These are phyloP conservation scores for Drosophila gaucha DNA, from an alignment of 2,888 invertebrate species.

Conservation along the genomic window DNA sequence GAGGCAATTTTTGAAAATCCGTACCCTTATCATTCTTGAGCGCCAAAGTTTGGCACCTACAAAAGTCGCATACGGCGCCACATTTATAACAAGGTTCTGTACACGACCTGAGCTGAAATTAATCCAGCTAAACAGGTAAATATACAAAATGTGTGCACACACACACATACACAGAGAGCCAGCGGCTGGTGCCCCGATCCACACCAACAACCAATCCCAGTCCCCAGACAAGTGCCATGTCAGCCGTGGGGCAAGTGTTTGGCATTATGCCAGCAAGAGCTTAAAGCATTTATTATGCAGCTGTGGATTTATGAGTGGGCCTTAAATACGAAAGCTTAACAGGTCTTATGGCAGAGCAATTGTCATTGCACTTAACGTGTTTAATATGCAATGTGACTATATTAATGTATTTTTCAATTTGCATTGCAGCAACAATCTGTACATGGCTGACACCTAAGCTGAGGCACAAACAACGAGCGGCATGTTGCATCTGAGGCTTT, in stretches of 20 bases:
- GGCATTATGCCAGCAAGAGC: conserved; percentile 56
- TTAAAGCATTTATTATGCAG: conserved; percentile 59
- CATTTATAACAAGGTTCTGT: conserved; percentile 35
- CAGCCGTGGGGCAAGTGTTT: conserved; percentile 46
- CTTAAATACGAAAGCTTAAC: conserved; percentile 32
- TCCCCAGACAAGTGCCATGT: conserved; percentile 43
- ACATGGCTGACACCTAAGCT: conserved; percentile 26
- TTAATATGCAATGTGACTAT: neutral
- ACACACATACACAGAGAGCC: conserved; percentile 8
- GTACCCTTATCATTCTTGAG: conserved; percentile 7
- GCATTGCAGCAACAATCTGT: conserved; percentile 29
- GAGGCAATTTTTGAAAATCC: conserved; percentile 12
- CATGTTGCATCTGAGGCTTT: conserved; percentile 72
- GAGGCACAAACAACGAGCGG: conserved; percentile 13
- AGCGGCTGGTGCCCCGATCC: conserved; percentile 7
- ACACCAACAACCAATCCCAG: conserved; percentile 10
- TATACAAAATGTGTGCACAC: conserved; percentile 20
- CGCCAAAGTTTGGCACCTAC: conserved; percentile 39
- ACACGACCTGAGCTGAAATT: conserved; percentile 39
- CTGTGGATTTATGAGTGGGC: conserved; percentile 55
- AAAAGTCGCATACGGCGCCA: conserved; percentile 43
- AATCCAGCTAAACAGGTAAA: conserved; percentile 41
- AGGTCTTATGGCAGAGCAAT: conserved; percentile 15
- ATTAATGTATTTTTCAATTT: conserved; percentile 15
- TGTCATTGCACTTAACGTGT: conserved; percentile 10